phyloP scores from a whole-genome alignment of 2,113 vertebrate species.

The Tauraco erythrolophus region DNA sequence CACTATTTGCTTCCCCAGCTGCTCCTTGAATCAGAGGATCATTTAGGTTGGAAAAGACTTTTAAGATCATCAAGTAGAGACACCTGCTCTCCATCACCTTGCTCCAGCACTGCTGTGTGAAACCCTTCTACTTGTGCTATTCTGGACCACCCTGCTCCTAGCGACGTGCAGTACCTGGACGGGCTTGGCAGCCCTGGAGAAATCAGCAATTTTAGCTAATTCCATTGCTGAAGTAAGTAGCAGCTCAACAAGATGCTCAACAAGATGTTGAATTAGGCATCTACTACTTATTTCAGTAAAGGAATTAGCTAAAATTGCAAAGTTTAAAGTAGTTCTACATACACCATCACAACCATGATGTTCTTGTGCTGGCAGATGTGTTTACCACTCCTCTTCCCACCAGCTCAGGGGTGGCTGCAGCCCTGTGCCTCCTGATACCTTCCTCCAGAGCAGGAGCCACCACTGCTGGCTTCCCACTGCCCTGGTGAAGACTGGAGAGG shows the following conservation, averaged over 20 bases:
- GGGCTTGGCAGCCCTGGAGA: neutral
- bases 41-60: neutral
- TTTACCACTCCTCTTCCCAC: neutral
- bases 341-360: neutral
- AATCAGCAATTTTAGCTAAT: neutral
- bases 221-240: neutral
- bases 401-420: neutral
- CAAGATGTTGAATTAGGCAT: neutral
- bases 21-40: neutral
- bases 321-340: neutral
- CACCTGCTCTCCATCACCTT: neutral
- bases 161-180: fast-evolving
- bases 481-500: neutral
- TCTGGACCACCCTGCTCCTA: neutral
- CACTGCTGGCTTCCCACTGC: neutral
- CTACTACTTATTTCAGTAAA: neutral
- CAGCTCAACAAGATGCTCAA: neutral
- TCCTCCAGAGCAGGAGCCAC: fast-evolving
- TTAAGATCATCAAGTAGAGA: fast-evolving
- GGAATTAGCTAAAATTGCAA: neutral
- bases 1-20: neutral
- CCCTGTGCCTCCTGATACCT: neutral
- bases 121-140: neutral
- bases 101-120: neutral
- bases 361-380: neutral